These are phyloP conservation scores for Petaurus breviceps DNA, from an alignment of 2,113 vertebrate species.

Conservation along the genomic window DNA sequence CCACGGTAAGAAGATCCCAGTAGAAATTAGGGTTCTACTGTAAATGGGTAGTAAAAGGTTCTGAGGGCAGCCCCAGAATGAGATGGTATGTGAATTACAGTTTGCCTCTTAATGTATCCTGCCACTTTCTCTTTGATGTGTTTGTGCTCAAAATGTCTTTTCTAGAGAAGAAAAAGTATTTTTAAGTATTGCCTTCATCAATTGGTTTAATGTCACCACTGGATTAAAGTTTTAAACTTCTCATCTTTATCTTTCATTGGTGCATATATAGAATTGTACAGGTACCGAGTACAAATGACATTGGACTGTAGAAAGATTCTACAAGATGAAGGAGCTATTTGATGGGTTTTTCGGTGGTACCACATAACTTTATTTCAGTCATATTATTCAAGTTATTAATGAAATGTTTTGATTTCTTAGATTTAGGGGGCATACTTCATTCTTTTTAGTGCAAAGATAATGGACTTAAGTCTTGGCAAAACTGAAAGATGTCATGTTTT, in stretches of 20 bases:
- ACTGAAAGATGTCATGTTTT: not conserved
- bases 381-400: not conserved
- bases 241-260: not conserved
- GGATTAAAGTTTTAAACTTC: not conserved
- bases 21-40: not conserved
- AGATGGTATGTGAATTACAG: not conserved
- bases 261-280: not conserved
- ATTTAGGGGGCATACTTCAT: not conserved
- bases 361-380: not conserved
- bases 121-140: not conserved
- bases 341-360: not conserved
- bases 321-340: not conserved
- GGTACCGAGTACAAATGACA: not conserved
- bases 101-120: not conserved
- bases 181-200: not conserved
- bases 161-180: not conserved
- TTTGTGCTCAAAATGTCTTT: not conserved
- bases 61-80: not conserved
- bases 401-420: not conserved
- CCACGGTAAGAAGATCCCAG: not conserved
- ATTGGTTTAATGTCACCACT: not conserved
- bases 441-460: not conserved
- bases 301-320: not conserved
- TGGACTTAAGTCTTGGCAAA: not conserved
- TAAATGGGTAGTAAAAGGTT: not conserved